Conservation (phyloP, 2,113 vertebrate species). For the Phyllostomus hastatus region DNA sequence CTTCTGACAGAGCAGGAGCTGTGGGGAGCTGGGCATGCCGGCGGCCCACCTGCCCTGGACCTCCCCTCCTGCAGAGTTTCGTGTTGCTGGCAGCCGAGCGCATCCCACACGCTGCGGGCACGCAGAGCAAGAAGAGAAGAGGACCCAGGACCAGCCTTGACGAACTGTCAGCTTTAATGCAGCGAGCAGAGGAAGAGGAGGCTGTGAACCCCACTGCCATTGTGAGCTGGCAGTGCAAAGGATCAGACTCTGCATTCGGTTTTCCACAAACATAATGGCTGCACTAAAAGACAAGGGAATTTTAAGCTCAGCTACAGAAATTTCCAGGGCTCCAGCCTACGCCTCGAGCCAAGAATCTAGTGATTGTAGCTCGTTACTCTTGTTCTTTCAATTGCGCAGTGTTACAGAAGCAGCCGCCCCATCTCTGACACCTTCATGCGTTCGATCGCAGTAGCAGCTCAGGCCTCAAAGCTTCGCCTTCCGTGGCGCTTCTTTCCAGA, state of each 20-base stretch:
- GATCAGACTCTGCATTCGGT: neutral
- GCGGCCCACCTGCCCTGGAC: neutral
- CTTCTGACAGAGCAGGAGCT: neutral
- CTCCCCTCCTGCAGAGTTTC: neutral
- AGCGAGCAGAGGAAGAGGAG: neutral
- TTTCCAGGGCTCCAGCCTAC: neutral
- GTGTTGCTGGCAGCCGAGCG: neutral
- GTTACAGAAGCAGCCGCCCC: neutral
- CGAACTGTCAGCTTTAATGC: neutral
- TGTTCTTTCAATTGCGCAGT: neutral
- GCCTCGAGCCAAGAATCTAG: neutral
- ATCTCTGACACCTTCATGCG: neutral
- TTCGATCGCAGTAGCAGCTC: neutral
- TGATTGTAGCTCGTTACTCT: neutral
- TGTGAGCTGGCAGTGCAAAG: neutral
- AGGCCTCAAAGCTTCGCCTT: neutral
- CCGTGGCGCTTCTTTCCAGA: neutral
- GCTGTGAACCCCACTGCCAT: neutral
- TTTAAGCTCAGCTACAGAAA: neutral
- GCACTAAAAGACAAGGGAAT: neutral
- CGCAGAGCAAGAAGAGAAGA: neutral
- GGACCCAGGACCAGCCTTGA: neutral
- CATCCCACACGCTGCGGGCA: neutral
- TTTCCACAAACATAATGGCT: neutral
- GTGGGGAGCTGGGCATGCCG: accelerated